These are phyloP conservation scores for Theretra japonica DNA, from an alignment of 2,888 invertebrate genomes.

Conservation along the genomic window DNA sequence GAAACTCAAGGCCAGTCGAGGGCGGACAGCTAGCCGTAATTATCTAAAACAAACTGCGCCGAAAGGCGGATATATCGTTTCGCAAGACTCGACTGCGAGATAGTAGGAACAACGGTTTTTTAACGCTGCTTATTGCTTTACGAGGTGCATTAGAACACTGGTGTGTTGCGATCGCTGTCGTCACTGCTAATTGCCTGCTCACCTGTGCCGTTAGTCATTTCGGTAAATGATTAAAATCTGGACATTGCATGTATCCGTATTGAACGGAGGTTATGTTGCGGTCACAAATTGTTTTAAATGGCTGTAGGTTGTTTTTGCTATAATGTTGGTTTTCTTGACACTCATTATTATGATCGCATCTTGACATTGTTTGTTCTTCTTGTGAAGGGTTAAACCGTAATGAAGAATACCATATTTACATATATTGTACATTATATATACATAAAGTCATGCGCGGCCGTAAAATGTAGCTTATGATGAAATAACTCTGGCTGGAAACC, in stretches of 20 bases:
- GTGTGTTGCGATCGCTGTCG: conserved; percentile 14
- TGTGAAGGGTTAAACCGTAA: background rate
- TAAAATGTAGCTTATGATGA: conserved; percentile 12
- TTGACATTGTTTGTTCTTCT: conserved; percentile 3
- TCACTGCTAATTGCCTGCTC: conserved; percentile 2
- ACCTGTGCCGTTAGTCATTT: background rate
- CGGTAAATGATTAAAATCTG: conserved; percentile 2
- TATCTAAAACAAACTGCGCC: conserved; percentile 68
- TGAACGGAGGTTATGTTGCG: background rate
- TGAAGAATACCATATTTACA: conserved; percentile 1
- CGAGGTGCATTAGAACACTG: conserved; percentile 13
- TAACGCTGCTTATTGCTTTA: conserved; percentile 13
- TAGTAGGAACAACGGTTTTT: conserved; percentile 28
- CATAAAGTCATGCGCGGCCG: background rate
- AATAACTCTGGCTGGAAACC: conserved; percentile 16
- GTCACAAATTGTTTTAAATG: background rate
- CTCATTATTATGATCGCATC: background rate
- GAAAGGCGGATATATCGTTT: conserved; percentile 57
- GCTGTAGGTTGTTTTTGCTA: background rate
- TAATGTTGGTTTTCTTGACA: background rate
- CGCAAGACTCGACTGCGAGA: conserved; percentile 28
- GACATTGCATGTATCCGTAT: background rate
- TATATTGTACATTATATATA: background rate
- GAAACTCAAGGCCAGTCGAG: conserved; percentile 68
- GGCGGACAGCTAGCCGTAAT: conserved; percentile 74